phyloP scores from a whole-genome alignment of 2,113 vertebrate genomes.

The Labeo catla region DNA sequence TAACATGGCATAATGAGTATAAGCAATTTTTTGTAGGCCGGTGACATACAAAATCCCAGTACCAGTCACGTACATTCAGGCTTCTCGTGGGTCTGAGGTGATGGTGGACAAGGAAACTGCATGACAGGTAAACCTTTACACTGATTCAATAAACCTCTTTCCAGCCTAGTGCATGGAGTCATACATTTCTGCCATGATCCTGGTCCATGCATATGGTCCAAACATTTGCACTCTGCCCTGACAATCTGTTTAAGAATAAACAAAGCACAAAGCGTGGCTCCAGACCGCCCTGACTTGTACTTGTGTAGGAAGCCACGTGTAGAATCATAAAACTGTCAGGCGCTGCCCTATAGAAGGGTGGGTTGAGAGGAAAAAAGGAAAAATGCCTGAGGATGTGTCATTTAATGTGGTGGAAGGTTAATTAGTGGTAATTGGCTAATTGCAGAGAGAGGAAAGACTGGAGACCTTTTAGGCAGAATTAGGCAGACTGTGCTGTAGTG shows the following conservation, averaged over 20 bases:
- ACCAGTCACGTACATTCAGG: neutral
- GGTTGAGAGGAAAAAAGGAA: constrained; percentile 2
- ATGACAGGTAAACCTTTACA: constrained; percentile 74
- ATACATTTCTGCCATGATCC: constrained; percentile 69
- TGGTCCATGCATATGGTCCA: neutral
- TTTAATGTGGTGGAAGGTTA: constrained; percentile 58
- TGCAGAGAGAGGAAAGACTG: constrained; percentile 53
- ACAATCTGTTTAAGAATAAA: constrained; percentile 65
- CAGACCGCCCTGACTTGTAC: constrained; percentile 24
- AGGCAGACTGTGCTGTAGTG: constrained; percentile 55
- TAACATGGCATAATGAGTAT: no score
- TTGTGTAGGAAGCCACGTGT: constrained; percentile 43
- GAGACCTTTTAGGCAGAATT: constrained; percentile 57
- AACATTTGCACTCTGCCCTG: constrained; percentile 34
- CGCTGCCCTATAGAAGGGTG: neutral
- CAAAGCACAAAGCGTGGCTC: constrained; percentile 57
- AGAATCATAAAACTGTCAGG: constrained; percentile 51
- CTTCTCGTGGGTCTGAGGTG: constrained; percentile 56
- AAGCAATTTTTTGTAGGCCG: no score
- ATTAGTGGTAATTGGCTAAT: constrained; percentile 73
- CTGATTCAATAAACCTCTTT: constrained; percentile 67
- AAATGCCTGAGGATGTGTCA: constrained; percentile 24
- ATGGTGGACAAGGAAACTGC: constrained; percentile 70
- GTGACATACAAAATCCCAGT: neutral
- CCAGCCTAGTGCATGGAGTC: constrained; percentile 58